These are phyloP conservation scores for Odocoileus hemionus DNA, from an alignment of 2,113 vertebrate genomes.

Conservation along the genomic window DNA sequence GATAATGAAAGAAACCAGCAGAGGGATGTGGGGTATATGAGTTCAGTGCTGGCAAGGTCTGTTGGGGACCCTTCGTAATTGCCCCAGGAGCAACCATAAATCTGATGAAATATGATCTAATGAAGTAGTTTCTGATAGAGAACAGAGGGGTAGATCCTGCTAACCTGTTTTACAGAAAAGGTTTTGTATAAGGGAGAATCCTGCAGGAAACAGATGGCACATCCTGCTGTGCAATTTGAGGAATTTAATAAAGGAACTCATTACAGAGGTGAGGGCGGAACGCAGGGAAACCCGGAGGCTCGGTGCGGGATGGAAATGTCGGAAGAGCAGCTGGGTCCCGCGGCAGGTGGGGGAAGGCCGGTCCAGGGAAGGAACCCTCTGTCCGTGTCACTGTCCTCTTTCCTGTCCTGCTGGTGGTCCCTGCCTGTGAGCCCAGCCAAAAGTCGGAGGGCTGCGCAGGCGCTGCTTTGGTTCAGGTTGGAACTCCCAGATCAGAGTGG, in stretches of 20 bases:
- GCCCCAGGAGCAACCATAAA: background rate
- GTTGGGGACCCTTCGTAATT: background rate
- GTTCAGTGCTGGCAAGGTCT: background rate
- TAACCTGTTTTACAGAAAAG: background rate
- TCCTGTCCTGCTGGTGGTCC: background rate
- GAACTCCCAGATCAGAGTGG: background rate
- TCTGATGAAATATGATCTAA: background rate
- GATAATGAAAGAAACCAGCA: background rate
- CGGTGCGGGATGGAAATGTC: background rate
- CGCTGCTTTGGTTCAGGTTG: background rate
- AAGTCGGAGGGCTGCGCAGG: background rate
- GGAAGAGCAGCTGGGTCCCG: background rate
- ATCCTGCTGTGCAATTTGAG: background rate
- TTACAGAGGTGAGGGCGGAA: background rate
- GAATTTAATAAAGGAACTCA: background rate
- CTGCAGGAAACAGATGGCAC: background rate
- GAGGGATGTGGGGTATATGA: background rate
- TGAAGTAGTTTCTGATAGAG: background rate
- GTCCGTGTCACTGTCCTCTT: background rate
- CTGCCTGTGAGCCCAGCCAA: background rate
- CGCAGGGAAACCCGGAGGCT: fast-evolving
- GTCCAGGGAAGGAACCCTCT: background rate
- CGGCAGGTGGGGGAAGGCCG: too few species aligned
- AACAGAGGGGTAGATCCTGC: background rate
- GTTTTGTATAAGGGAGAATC: background rate